Conservation (phyloP, 2,113 vertebrate species). For the Notothenia coriiceps region DNA sequence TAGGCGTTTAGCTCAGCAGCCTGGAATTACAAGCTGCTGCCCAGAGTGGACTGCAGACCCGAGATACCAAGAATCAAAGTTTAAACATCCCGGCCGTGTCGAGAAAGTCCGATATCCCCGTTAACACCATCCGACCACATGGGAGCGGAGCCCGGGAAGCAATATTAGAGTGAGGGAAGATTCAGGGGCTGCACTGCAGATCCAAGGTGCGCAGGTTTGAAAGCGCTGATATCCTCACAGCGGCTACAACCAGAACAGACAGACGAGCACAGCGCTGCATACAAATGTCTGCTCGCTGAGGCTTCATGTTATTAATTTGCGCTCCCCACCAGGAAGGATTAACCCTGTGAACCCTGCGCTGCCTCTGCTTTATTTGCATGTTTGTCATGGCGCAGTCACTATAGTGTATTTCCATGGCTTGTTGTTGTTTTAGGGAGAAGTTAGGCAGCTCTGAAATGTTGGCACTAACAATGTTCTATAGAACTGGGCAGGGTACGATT, state of each 20-base stretch:
- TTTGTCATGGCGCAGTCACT: background rate
- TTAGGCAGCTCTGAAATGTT: background rate
- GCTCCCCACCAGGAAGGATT: background rate
- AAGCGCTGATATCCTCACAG: slow-evolving; percentile 18
- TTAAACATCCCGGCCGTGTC: slow-evolving; percentile 30
- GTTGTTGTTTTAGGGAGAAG: background rate
- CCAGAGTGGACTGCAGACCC: slow-evolving; percentile 28
- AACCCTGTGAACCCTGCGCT: background rate
- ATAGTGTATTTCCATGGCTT: background rate
- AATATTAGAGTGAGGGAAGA: slow-evolving; percentile 23
- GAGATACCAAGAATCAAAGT: slow-evolving; percentile 56
- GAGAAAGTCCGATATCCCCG: slow-evolving; percentile 26
- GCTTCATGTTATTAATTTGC: slow-evolving; percentile 20
- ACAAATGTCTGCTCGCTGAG: slow-evolving; percentile 14
- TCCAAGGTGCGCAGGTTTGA: slow-evolving; percentile 32
- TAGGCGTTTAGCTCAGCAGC: slow-evolving; percentile 70
- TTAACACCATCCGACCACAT: slow-evolving; percentile 20
- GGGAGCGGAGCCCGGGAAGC: slow-evolving; percentile 15
- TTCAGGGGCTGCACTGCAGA: background rate
- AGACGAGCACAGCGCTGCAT: slow-evolving; percentile 22
- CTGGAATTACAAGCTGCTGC: slow-evolving; percentile 67
- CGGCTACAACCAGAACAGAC: slow-evolving; percentile 26
- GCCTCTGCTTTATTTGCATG: background rate
- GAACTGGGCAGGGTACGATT: too few relatives aligned
- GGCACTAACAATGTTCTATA: too few relatives aligned